phyloP scores from a whole-genome alignment of 2,113 vertebrate species.

The Brachirus orientalis region DNA sequence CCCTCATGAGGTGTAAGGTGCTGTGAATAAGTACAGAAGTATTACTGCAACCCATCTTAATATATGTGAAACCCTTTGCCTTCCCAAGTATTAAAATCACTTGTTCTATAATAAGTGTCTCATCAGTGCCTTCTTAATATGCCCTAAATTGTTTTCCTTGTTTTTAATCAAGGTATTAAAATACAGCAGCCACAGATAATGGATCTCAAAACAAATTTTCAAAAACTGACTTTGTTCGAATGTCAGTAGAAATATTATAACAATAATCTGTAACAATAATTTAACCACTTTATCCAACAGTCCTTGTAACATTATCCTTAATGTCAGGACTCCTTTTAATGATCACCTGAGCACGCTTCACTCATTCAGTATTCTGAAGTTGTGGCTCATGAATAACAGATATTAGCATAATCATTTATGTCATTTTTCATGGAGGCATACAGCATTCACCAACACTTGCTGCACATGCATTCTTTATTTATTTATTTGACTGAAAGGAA shows the following conservation, averaged over 20 bases:
- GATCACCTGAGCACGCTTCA: constrained; percentile 7
- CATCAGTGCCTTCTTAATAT: constrained; percentile 7
- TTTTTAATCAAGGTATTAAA: too few species aligned
- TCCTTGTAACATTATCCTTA: not conserved
- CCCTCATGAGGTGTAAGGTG: not conserved
- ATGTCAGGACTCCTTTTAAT: not conserved
- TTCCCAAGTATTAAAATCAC: not conserved
- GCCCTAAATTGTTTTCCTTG: not conserved
- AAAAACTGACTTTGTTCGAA: not conserved
- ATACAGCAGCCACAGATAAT: too few species aligned
- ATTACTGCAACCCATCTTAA: not conserved
- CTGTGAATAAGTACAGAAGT: not conserved
- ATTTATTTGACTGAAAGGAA: not conserved
- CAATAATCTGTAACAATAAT: too few species aligned
- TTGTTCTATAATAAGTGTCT: not conserved
- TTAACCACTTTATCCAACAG: not conserved
- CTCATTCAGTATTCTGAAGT: constrained; percentile 13
- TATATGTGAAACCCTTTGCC: not conserved
- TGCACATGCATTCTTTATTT: not conserved
- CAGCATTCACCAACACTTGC: not conserved
- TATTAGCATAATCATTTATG: constrained; percentile 43
- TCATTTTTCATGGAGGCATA: too few species aligned
- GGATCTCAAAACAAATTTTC: not conserved
- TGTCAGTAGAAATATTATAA: not conserved
- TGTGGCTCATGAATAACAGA: not conserved